These are phyloP conservation scores for Lepidotrigona ventralis DNA, from an alignment of 1,140 invertebrate genomes.

Conservation along the genomic window DNA sequence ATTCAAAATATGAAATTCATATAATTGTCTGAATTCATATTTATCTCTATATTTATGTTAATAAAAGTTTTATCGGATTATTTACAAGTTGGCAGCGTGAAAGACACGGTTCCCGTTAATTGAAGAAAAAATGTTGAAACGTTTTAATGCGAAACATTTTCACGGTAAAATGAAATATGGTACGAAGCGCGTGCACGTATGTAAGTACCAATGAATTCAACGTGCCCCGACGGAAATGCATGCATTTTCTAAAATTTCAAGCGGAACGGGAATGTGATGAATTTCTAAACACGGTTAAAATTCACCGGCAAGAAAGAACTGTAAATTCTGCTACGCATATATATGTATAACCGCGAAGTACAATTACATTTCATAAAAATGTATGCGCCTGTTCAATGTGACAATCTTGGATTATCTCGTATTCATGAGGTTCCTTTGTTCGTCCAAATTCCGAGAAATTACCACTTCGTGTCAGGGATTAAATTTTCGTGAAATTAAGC, in stretches of 20 bases:
- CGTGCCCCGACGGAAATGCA: no score
- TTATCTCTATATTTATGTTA: no score
- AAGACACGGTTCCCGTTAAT: background rate
- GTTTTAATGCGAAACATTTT: background rate
- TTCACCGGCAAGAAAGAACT: background rate
- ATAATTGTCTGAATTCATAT: no score
- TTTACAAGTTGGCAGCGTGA: no score
- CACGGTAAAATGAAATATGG: background rate
- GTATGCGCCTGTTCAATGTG: accelerated
- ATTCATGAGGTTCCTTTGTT: background rate
- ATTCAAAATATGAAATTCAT: no score
- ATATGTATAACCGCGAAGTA: background rate
- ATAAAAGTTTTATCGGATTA: background rate
- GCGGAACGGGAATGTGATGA: no score
- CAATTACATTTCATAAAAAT: background rate
- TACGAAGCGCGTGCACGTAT: background rate
- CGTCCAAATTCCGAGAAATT: background rate
- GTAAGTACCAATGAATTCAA: background rate
- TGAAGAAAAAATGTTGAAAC: background rate
- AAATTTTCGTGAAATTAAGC: no score
- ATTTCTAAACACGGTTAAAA: background rate
- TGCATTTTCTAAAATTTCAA: no score
- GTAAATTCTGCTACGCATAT: no score
- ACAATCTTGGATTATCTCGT: background rate
- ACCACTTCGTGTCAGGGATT: no score